Percentiles rank a stretch among this genome's conserved stretches.
Evolutionary conservation across 2,888 invertebrate genomes (phyloP).

Genomic region (Rhorus exstirpatorius): DNA sequence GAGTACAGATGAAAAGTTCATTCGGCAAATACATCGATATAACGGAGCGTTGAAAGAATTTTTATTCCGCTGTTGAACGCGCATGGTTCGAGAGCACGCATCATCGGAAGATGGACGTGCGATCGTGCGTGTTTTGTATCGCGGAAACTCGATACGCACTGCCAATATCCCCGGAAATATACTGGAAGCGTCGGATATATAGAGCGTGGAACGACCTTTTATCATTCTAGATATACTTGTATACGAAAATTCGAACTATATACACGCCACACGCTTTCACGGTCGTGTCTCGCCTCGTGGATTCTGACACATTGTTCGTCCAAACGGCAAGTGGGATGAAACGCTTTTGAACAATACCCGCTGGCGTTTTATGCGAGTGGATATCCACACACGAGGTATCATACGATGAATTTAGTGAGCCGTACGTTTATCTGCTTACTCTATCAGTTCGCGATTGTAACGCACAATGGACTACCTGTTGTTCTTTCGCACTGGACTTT

Average conservation of each 20-base stretch:
- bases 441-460: slow-evolving; percentile 45
- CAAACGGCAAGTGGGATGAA: slow-evolving; percentile 17
- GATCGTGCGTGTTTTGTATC: too few species aligned
- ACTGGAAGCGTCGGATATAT: too few species aligned
- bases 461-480: slow-evolving; percentile 6
- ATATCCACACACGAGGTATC: not conserved
- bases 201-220: slow-evolving; percentile 45
- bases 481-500: slow-evolving; percentile 5
- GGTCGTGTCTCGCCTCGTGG: slow-evolving; percentile 51
- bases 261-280: slow-evolving; percentile 40
- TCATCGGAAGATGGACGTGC: too few species aligned
- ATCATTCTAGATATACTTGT: too few species aligned
- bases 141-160: slow-evolving; percentile 34
- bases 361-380: slow-evolving; percentile 15
- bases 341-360: slow-evolving; percentile 45
- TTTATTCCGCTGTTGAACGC: slow-evolving; percentile 20
- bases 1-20: not conserved
- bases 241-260: too few species aligned
- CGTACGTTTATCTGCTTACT: slow-evolving; percentile 54
- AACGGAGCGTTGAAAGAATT: slow-evolving; percentile 16
- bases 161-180: too few species aligned
- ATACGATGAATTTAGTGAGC: slow-evolving; percentile 23
- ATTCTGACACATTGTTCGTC: slow-evolving; percentile 31
- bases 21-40: slow-evolving; percentile 1
- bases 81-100: not conserved